phyloP scores from a whole-genome alignment of 1,140 invertebrate species.

The Lycorma delicatula region DNA sequence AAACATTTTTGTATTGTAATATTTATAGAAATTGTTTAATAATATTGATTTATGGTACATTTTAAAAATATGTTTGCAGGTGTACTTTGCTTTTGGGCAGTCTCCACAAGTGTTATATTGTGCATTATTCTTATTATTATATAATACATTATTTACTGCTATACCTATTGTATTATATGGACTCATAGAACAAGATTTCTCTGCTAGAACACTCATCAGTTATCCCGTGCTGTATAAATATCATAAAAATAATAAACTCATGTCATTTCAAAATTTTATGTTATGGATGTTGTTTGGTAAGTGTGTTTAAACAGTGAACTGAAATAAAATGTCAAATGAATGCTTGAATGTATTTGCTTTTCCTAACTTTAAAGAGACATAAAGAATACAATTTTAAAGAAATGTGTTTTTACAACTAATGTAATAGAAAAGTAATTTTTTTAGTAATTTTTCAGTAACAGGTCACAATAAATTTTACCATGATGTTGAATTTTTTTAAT shows the following conservation, averaged over 20 bases:
- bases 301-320: constrained; percentile 16
- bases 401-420: too few species aligned
- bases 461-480: too few species aligned
- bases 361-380: constrained; percentile 7
- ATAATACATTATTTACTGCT: constrained; percentile 65
- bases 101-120: constrained; percentile 4
- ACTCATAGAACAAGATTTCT: constrained; percentile 60
- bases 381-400: constrained; percentile 39
- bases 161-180: constrained; percentile 59
- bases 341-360: constrained; percentile 3
- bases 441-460: too few species aligned
- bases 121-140: constrained; percentile 56
- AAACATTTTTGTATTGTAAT: background rate
- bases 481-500: too few species aligned
- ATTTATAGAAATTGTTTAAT: background rate
- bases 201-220: constrained; percentile 47
- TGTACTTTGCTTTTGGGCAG: constrained; percentile 27
- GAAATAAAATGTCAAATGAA: background rate
- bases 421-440: too few species aligned
- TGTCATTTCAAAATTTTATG: constrained; percentile 53
- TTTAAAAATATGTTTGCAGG: constrained; percentile 1
- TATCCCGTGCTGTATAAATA: constrained; percentile 59
- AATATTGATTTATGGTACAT: background rate
- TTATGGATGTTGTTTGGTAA: constrained; percentile 53
- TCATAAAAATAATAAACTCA: constrained; percentile 53